Conservation (phyloP, 2,113 vertebrate genomes). For the Tyrannus savana region DNA sequence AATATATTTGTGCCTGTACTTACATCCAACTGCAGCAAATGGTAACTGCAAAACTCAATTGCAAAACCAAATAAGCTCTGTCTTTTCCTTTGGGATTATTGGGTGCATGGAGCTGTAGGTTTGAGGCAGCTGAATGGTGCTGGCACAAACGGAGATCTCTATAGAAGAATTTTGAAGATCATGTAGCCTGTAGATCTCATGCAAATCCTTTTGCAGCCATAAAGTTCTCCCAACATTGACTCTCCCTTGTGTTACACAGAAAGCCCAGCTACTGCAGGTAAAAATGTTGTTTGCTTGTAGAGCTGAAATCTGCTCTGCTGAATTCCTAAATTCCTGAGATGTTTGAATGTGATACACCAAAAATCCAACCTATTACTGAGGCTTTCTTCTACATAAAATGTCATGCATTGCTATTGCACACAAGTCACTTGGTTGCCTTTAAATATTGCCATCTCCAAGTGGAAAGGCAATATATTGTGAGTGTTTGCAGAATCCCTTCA, state of each 20-base stretch:
- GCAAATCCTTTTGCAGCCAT: not conserved
- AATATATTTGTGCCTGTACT: not conserved
- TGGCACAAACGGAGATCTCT: not conserved
- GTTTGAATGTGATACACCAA: not conserved
- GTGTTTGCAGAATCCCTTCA: not conserved
- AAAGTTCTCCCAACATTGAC: not conserved
- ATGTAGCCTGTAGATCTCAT: not conserved
- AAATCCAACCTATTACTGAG: not conserved
- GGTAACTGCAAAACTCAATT: not conserved
- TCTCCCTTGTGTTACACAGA: not conserved
- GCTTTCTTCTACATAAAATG: not conserved
- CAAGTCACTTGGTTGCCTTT: not conserved
- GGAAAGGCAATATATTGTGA: not conserved
- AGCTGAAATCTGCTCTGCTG: not conserved
- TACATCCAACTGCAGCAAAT: not conserved
- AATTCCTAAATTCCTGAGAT: not conserved
- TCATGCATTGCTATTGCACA: not conserved
- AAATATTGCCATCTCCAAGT: not conserved
- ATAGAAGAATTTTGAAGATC: not conserved
- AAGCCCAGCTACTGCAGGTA: not conserved
- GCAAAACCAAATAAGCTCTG: not conserved
- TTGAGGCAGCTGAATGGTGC: not conserved
- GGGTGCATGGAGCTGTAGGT: not conserved
- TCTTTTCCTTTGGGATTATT: not conserved
- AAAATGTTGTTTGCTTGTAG: not conserved